Evolutionary conservation across 1,140 invertebrate genomes (phyloP).

Genomic region (Muscidifurax raptorellus): DNA sequence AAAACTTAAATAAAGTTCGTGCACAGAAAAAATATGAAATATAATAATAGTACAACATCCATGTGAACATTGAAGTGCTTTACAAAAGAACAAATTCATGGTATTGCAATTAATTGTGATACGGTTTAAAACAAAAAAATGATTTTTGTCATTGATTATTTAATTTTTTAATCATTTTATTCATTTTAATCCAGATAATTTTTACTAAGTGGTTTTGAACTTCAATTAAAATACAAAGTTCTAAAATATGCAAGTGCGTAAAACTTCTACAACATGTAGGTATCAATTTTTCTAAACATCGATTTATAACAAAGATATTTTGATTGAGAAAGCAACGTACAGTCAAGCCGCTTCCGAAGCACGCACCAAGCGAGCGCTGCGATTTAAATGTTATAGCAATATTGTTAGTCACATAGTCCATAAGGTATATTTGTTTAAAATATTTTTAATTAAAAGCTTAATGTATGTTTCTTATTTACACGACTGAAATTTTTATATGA

Average conservation of each 20-base stretch:
- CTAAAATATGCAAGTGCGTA: not conserved
- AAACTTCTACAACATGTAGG: not conserved
- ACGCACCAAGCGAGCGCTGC: constrained; percentile 93
- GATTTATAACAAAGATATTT: not conserved
- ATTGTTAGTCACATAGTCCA: constrained; percentile 53
- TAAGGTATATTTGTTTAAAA: constrained; percentile 8
- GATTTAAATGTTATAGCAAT: constrained; percentile 66
- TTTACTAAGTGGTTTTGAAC: not conserved
- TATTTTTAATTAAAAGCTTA: not conserved
- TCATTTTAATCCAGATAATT: not conserved
- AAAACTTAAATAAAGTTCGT: constrained; percentile 44
- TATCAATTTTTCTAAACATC: not conserved
- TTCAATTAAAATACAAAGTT: not conserved
- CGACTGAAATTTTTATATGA: not conserved
- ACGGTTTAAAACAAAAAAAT: not conserved
- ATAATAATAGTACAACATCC: constrained; percentile 44
- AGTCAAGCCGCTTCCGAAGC: constrained; percentile 90
- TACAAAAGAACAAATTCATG: not conserved
- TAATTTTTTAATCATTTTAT: not conserved
- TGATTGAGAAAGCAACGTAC: constrained; percentile 79
- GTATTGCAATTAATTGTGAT: not conserved
- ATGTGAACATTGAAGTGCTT: not conserved
- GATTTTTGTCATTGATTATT: not conserved
- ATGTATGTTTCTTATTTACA: constrained; percentile 30
- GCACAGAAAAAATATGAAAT: constrained; percentile 28